These are phyloP conservation scores for Drosophila atroscutellata DNA, from an alignment of 2,888 invertebrate genomes.

Conservation along the genomic window DNA sequence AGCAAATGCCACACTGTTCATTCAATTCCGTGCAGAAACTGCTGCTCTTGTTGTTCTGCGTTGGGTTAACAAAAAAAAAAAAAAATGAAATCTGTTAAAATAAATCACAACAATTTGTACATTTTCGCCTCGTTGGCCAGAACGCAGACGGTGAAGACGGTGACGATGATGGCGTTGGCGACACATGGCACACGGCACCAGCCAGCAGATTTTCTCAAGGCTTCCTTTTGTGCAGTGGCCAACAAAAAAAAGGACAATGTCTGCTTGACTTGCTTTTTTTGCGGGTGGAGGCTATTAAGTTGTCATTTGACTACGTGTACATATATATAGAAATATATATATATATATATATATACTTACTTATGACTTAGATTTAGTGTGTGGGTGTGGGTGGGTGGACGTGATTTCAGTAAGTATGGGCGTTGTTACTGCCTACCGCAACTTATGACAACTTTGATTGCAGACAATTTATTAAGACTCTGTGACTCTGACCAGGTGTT, in stretches of 20 bases:
- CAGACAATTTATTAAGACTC: constrained; percentile 73
- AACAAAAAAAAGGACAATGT: constrained; percentile 57
- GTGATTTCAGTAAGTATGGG: constrained; percentile 61
- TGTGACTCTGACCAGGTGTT: constrained; percentile 41
- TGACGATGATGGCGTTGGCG: constrained; percentile 47
- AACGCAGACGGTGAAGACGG: constrained; percentile 34
- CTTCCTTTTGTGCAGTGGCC: constrained; percentile 26
- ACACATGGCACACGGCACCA: constrained; percentile 58
- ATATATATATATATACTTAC: constrained; percentile 32
- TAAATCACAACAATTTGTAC: constrained; percentile 80
- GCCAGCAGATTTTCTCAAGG: constrained; percentile 52
- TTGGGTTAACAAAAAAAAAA: constrained; percentile 68
- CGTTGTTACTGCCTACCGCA: constrained; percentile 20
- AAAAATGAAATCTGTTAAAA: constrained; percentile 72
- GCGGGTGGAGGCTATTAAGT: constrained; percentile 63
- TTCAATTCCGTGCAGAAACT: constrained; percentile 17
- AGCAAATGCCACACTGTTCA: constrained; percentile 61
- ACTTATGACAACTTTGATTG: constrained; percentile 79
- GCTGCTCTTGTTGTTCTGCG: constrained; percentile 25
- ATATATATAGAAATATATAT: background rate
- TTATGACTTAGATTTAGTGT: constrained; percentile 34
- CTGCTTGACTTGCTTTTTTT: constrained; percentile 51
- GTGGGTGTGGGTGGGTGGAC: constrained; percentile 31
- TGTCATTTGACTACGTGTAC: constrained; percentile 74
- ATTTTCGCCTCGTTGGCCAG: constrained; percentile 78